phyloP scores from a whole-genome alignment of 35 echinoderm and acorn worm genomes.

The Apostichopus californicus region DNA sequence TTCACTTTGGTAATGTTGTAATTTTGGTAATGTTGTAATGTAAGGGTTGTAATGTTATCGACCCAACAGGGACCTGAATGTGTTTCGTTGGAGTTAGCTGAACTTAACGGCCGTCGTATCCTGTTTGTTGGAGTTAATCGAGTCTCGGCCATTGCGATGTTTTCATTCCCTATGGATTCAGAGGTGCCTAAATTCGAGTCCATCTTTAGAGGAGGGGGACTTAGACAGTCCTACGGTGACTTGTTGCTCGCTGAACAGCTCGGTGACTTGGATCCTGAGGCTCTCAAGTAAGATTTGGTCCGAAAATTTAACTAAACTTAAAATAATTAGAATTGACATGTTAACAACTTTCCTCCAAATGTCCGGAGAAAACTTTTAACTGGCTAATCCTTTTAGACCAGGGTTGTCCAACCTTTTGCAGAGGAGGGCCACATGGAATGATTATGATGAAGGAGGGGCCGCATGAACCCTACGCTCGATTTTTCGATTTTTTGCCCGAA shows the following conservation, averaged over 20 bases:
- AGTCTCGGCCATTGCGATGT: conserved; percentile 48
- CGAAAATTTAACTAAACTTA: too few species aligned
- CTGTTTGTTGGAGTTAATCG: conserved; percentile 40
- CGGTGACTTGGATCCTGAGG: conserved; percentile 44
- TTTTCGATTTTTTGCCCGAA: too few species aligned
- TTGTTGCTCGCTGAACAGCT: conserved; percentile 14
- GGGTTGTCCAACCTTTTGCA: too few species aligned
- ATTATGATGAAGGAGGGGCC: too few species aligned
- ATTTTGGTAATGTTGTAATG: too few species aligned
- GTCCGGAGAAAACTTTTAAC: too few species aligned
- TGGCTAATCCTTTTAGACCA: too few species aligned
- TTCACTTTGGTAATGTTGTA: too few species aligned
- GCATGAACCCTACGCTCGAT: too few species aligned
- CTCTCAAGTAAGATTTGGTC: conserved; percentile 10
- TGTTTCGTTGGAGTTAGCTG: conserved; percentile 35
- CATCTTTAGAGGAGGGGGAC: conserved; percentile 30
- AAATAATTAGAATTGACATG: too few species aligned
- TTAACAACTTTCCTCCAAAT: too few species aligned
- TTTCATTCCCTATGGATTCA: conserved; percentile 6
- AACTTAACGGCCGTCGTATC: conserved; percentile 27
- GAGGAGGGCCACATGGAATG: too few species aligned
- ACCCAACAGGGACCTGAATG: conserved; percentile 37
- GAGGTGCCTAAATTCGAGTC: conserved; percentile 38
- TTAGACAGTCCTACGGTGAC: conserved; percentile 15
- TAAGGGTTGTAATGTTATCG: background rate